phyloP scores from a whole-genome alignment of 37 sponge, comb jelly and placozoan genomes.

The Diacarnus erythraeanus region DNA sequence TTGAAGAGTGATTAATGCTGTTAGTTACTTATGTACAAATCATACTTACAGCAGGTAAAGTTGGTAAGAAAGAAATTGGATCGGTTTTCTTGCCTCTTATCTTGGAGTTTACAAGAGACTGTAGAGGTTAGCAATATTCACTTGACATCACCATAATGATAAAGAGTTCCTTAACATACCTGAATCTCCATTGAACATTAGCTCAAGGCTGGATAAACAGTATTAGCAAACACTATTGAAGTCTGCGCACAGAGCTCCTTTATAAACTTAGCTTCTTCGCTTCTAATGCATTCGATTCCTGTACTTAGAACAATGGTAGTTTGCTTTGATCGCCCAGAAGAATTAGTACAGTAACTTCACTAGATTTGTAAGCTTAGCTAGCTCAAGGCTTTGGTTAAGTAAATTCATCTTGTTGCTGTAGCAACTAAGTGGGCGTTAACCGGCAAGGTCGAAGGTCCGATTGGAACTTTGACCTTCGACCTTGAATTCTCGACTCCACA shows the following conservation, averaged over 20 bases:
- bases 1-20: too few relatives aligned
- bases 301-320: too few relatives aligned
- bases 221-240: background rate
- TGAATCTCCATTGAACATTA: slow-evolving; percentile 1
- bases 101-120: background rate
- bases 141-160: too few relatives aligned
- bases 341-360: too few relatives aligned
- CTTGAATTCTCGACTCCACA: too few relatives aligned
- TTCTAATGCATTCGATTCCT: too few relatives aligned
- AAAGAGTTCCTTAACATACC: too few relatives aligned
- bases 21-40: too few relatives aligned
- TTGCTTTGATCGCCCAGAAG: too few relatives aligned
- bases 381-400: background rate
- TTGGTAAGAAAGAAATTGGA: slow-evolving; percentile 71
- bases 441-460: too few relatives aligned
- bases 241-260: background rate
- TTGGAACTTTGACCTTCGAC: too few relatives aligned
- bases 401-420: background rate
- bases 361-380: too few relatives aligned
- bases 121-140: background rate
- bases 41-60: slow-evolving; percentile 77
- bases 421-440: background rate
- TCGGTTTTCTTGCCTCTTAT: slow-evolving; percentile 23
- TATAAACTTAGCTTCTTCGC: background rate
- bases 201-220: background rate